phyloP scores from a whole-genome alignment of 2,113 vertebrate genomes.

The Reinhardtius hippoglossoides region DNA sequence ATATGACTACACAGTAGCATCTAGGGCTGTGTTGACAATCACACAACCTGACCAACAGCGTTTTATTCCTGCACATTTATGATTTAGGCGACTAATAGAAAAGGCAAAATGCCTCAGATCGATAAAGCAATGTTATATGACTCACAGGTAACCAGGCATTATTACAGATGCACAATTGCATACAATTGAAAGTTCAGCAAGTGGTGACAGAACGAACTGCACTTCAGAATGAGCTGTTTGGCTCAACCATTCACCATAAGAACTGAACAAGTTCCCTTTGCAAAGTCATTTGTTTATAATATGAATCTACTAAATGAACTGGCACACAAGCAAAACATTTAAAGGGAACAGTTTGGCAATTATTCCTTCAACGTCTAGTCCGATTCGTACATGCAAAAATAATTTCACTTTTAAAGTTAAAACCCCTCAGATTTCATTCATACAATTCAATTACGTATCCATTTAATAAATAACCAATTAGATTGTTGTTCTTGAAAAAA shows the following conservation, averaged over 20 bases:
- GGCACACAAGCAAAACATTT: background rate
- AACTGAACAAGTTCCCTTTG: slow-evolving; percentile 3
- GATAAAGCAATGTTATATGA: background rate
- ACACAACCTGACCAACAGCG: slow-evolving; percentile 5
- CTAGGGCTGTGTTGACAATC: slow-evolving; percentile 11
- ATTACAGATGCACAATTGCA: background rate
- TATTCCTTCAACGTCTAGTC: background rate
- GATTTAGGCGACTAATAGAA: background rate
- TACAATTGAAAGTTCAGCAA: slow-evolving; percentile 1
- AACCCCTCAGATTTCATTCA: slow-evolving; percentile 1
- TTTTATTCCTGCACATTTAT: slow-evolving; percentile 27
- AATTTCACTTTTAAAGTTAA: background rate
- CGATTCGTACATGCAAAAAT: background rate
- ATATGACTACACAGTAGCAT: slow-evolving; percentile 27
- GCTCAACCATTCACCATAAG: background rate
- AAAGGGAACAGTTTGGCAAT: background rate
- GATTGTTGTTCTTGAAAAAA: slow-evolving; percentile 37
- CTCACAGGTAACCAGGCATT: background rate
- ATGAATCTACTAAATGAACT: background rate
- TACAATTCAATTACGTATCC: background rate
- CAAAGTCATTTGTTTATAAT: background rate
- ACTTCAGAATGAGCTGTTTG: background rate
- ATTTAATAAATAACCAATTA: slow-evolving; percentile 52
- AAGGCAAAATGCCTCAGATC: background rate
- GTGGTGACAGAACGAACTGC: background rate